These are phyloP conservation scores for Agonopterix heracliana DNA, from an alignment of 2,888 invertebrate species.

Conservation along the genomic window DNA sequence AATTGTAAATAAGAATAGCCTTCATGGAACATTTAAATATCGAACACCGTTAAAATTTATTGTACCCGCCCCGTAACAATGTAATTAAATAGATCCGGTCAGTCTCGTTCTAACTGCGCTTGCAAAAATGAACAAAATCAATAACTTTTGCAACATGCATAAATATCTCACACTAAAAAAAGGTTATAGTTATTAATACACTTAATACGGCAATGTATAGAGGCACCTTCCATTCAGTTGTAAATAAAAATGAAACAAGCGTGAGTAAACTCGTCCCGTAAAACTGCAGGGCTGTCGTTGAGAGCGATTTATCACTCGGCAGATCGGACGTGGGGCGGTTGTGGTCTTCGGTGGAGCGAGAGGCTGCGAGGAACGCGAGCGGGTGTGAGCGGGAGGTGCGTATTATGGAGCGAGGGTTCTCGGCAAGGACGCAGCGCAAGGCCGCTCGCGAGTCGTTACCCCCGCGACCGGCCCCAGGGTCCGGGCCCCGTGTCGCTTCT, in stretches of 20 bases:
- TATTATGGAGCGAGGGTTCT: slow-evolving; percentile 28
- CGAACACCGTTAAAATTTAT: slow-evolving; percentile 50
- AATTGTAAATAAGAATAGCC: slow-evolving; percentile 48
- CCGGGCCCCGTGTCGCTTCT: slow-evolving; percentile 19
- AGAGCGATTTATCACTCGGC: slow-evolving; percentile 59
- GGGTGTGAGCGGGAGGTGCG: slow-evolving; percentile 35
- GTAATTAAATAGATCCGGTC: slow-evolving; percentile 50
- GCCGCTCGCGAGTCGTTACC: slow-evolving; percentile 51
- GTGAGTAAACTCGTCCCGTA: slow-evolving; percentile 33
- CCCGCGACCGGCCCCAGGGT: no score
- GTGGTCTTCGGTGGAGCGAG: slow-evolving; percentile 31
- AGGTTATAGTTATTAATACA: slow-evolving; percentile 51
- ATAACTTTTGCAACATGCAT: slow-evolving; percentile 26
- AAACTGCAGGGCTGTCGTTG: slow-evolving; percentile 50
- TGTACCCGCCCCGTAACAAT: slow-evolving; percentile 42
- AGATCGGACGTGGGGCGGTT: slow-evolving; percentile 46
- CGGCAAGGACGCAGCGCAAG: slow-evolving; percentile 68
- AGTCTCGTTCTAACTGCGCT: slow-evolving; percentile 44
- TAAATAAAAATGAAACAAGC: slow-evolving; percentile 55
- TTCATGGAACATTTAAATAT: slow-evolving; percentile 48
- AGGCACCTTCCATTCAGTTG: slow-evolving; percentile 47
- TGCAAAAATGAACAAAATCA: slow-evolving; percentile 22
- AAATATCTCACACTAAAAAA: slow-evolving; percentile 35
- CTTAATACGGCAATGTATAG: slow-evolving; percentile 40
- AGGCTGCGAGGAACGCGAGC: slow-evolving; percentile 24